A percentile compares a stretch with the other conserved stretches of the same genome.
Conservation (phyloP, 2,888 invertebrate species). For the Capitulum mitella region DNA sequence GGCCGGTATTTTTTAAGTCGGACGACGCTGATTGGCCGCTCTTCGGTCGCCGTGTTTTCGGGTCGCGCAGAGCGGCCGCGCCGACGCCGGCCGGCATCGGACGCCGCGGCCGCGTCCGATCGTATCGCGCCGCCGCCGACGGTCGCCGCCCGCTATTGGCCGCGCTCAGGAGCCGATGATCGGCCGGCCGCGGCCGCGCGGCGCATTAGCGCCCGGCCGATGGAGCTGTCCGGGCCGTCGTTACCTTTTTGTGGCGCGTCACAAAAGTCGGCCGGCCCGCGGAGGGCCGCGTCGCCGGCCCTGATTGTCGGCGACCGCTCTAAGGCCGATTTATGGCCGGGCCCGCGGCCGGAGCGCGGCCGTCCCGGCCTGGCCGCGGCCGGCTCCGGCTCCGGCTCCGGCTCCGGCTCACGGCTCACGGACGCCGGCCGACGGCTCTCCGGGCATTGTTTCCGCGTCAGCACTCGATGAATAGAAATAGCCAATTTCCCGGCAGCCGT, state of each 20-base stretch:
- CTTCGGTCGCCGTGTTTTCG: background rate
- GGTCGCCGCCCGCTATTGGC: background rate
- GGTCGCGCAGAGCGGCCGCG: background rate
- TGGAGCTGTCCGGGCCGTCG: background rate
- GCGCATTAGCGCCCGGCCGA: slow-evolving; percentile 10
- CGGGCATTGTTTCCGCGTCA: background rate
- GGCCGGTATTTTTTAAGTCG: background rate
- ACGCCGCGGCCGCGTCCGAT: background rate
- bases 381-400: too few relatives aligned
- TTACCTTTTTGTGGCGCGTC: slow-evolving; percentile 17
- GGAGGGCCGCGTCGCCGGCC: background rate
- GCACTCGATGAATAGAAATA: background rate
- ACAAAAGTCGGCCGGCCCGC: slow-evolving; percentile 5
- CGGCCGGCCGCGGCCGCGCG: background rate
- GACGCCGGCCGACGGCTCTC: too few relatives aligned
- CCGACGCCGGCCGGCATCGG: background rate
- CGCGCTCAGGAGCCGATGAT: background rate
- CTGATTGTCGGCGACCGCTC: background rate
- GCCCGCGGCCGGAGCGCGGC: background rate
- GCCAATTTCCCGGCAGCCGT: background rate
- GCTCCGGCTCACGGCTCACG: background rate
- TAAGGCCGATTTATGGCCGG: background rate
- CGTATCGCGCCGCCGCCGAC: background rate
- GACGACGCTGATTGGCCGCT: background rate
- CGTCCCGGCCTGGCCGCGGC: too few relatives aligned